Conservation (phyloP, 2,888 invertebrate genomes). For the Peribatodes rhomboidaria region DNA sequence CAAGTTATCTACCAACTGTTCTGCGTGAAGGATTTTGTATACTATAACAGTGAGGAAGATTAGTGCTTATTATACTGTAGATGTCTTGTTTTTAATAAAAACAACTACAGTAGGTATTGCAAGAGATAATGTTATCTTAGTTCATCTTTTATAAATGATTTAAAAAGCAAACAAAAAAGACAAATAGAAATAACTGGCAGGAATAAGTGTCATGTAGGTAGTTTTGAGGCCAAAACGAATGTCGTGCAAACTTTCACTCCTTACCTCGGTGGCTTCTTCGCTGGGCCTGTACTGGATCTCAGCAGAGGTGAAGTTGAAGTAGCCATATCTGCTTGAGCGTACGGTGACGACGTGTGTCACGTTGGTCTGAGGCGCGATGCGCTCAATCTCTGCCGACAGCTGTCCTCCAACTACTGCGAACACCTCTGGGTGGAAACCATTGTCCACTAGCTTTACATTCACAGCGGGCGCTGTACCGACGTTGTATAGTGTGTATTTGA, state of each 20-base stretch:
- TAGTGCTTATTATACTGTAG: neutral
- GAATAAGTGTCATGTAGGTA: neutral
- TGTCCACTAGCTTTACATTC: constrained; percentile 95
- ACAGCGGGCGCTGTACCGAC: constrained; percentile 96
- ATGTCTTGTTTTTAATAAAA: neutral
- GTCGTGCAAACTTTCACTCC: constrained; percentile 34
- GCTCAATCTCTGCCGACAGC: constrained; percentile 92
- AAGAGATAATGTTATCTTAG: neutral
- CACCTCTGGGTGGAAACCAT: constrained; percentile 96
- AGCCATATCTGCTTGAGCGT: constrained; percentile 95
- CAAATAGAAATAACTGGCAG: neutral
- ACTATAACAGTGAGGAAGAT: neutral
- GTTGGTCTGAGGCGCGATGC: constrained; percentile 97
- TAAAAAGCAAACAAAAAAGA: constrained; percentile 1
- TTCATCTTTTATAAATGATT: neutral
- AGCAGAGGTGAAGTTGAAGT: constrained; percentile 99
- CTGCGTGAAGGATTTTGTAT: too few species aligned
- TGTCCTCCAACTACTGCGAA: constrained; percentile 97
- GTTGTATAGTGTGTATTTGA: constrained; percentile 98
- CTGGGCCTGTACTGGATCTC: constrained; percentile 95
- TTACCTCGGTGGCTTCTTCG: constrained; percentile 92
- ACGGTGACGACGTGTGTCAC: constrained; percentile 97
- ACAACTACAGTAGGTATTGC: neutral
- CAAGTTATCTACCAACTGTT: too few species aligned
- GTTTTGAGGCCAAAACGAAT: neutral